A percentile compares a stretch with the other conserved stretches of the same genome.
Conservation (phyloP, 2,888 invertebrate genomes). For the Tineola bisselliella region DNA sequence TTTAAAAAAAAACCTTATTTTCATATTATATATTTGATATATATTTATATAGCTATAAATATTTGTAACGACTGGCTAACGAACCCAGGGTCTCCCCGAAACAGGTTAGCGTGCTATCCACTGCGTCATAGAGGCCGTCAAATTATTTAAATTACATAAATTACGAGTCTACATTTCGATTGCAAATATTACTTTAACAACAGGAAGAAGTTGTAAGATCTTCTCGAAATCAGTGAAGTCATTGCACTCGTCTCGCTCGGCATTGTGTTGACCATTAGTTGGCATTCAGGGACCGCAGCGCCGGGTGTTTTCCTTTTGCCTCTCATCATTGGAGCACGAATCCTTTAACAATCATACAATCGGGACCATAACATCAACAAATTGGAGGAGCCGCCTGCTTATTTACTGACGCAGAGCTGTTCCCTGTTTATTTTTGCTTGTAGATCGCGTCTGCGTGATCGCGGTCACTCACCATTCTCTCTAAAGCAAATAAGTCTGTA, state of each 20-base stretch:
- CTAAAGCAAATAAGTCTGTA: slow-evolving; percentile 52
- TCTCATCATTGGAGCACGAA: slow-evolving; percentile 27
- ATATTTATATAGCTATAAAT: too few species aligned
- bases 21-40: too few species aligned
- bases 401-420: slow-evolving; percentile 28
- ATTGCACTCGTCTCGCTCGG: background rate
- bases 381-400: slow-evolving; percentile 48
- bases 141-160: too few species aligned
- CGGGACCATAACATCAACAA: slow-evolving; percentile 48
- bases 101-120: too few species aligned
- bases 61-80: too few species aligned
- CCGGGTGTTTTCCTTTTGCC: background rate
- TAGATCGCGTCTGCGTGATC: slow-evolving; percentile 42
- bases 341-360: slow-evolving; percentile 43
- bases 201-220: background rate
- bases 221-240: slow-evolving; percentile 1
- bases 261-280: background rate
- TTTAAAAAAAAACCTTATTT: too few species aligned
- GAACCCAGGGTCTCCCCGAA: too few species aligned
- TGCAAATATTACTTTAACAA: background rate
- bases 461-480: slow-evolving; percentile 31
- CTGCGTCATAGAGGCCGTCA: too few species aligned
- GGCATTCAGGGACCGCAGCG: background rate
- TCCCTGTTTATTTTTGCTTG: slow-evolving; percentile 46
- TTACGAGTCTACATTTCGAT: background rate